These are phyloP conservation scores for Charanyca ferruginea DNA, from an alignment of 2,888 invertebrate genomes.

Conservation along the genomic window DNA sequence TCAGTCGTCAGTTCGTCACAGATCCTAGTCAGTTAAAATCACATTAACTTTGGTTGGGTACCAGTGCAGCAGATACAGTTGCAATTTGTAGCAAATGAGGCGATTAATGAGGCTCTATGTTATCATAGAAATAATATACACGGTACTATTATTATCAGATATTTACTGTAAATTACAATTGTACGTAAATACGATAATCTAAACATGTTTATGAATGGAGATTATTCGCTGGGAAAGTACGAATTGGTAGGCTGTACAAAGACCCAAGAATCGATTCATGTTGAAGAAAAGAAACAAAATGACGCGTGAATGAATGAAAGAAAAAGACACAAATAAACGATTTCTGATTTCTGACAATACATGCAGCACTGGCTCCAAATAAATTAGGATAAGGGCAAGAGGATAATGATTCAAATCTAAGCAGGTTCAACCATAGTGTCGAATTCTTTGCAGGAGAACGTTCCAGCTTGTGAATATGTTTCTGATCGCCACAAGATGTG, in stretches of 20 bases:
- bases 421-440: slow-evolving; percentile 26
- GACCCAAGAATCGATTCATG: no score
- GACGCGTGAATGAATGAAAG: no score
- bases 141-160: not conserved
- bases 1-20: not conserved
- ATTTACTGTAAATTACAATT: slow-evolving; percentile 1
- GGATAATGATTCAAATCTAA: slow-evolving; percentile 7
- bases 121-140: not conserved
- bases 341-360: no score
- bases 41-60: slow-evolving; percentile 25
- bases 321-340: no score
- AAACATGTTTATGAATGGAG: not conserved
- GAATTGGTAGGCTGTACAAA: no score
- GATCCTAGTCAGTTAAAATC: slow-evolving; percentile 27
- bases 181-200: not conserved
- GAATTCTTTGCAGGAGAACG: slow-evolving; percentile 24
- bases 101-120: slow-evolving; percentile 13
- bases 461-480: slow-evolving; percentile 32
- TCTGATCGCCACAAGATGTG: slow-evolving; percentile 31
- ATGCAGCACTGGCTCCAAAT: not conserved
- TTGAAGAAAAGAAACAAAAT: no score
- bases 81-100: slow-evolving; percentile 11
- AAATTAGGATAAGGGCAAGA: not conserved
- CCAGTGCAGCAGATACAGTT: not conserved
- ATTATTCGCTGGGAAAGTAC: no score